Base-by-base conservation (phyloP, 2,797 vertebrate genomes). In the Acomys russatus region DNA sequence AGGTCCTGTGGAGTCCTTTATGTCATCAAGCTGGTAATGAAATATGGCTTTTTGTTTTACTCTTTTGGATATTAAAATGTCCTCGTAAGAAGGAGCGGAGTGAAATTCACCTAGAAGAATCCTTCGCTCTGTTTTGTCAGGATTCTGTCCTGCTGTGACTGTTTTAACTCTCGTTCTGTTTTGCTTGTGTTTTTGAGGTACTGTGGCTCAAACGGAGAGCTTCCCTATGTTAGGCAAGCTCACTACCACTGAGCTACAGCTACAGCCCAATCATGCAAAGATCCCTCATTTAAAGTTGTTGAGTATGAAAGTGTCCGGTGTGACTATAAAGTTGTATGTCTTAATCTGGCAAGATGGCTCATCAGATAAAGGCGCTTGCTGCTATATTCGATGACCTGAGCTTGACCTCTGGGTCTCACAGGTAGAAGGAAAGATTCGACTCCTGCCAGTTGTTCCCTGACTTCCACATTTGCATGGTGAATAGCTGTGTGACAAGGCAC, bases 281-380 rank as follows among this genome's bases (percentile, higher is more conserved):
- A 91, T 90, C 90, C 76, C 88, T 83, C 85, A 85, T 84, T 94
- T 85, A 64, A 92, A 90, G 73, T 95, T 59, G 25, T n/a, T 6
- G 54, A 71, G 44, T 28, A 71, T 18, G 1, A 35, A 10, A 91
- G 35, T 30, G 44, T 71, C 7, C 44, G 1, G 83, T 66, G 14
- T 63, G 25, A 84, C 89, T 44, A 66, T 35, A 82, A 83, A 91
- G 74, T 6, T 66, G 0, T 54, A 18, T 56, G 49, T 59, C 6
- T 11, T 49, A 9, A 54, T 1, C 49, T 71, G 64, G 33, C 3
- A 12, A 15, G 22, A 86, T 70, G 54, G 14, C 33, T 56, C 49
- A 35, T n/a, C 49, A 56, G 84, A 8, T n/a, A 9, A 35, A 71
- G 20, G 63, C 38, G 22, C 28, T 11, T 30, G 9, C 61, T 84